Percentiles rank a stretch among this genome's conserved stretches.
Evolutionary conservation across 2,797 vertebrate genomes (phyloP).

Genomic region (Mus caroli): DNA sequence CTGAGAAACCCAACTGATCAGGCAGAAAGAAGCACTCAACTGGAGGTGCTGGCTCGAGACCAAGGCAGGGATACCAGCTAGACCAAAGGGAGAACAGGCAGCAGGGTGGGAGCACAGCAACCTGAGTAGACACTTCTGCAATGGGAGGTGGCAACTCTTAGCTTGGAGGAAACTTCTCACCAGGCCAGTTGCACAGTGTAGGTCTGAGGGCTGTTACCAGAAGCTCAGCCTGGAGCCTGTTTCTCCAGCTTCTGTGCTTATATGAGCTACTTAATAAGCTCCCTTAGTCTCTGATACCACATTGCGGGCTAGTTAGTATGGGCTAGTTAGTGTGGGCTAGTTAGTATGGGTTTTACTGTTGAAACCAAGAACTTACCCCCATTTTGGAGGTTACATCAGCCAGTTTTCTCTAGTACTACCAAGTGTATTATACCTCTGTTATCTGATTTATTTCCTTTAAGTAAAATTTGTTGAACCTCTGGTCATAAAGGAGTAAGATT

Average conservation of each 20-base stretch:
- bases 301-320: slow-evolving; percentile 16
- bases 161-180: neutral
- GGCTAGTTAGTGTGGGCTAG: no score
- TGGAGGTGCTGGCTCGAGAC: neutral
- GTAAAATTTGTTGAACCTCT: slow-evolving; percentile 36
- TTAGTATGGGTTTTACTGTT: slow-evolving; percentile 60
- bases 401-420: slow-evolving; percentile 41
- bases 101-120: neutral
- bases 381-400: slow-evolving; percentile 31
- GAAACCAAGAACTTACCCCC: slow-evolving; percentile 49
- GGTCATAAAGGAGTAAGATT: slow-evolving; percentile 55
- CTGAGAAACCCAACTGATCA: slow-evolving; percentile 4
- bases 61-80: neutral
- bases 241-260: slow-evolving; percentile 52
- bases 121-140: neutral
- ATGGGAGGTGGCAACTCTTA: neutral
- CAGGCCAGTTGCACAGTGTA: slow-evolving; percentile 45
- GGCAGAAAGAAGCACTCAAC: neutral
- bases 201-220: neutral
- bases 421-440: neutral
- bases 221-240: slow-evolving; percentile 53
- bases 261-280: slow-evolving; percentile 49
- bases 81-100: neutral
- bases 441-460: slow-evolving; percentile 55
- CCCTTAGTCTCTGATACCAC: slow-evolving; percentile 13